phyloP scores from a whole-genome alignment of 2,888 invertebrate genomes.

The Standfussiana lucernea region DNA sequence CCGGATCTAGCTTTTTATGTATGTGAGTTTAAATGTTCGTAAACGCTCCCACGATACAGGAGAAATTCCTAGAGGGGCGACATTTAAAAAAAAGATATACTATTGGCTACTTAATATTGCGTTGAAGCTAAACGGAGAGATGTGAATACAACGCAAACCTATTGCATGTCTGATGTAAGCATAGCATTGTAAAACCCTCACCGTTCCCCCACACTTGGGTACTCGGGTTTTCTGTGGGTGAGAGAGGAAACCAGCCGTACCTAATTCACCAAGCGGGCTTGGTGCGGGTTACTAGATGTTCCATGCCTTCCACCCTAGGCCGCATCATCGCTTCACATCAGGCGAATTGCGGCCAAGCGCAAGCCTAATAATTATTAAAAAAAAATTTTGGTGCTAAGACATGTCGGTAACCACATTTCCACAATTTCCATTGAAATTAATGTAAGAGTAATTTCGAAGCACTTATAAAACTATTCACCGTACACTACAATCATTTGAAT shows the following conservation, averaged over 20 bases:
- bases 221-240: neutral
- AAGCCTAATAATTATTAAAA: too few species aligned
- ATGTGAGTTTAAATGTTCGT: neutral
- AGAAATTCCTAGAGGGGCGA: neutral
- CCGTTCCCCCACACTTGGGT: neutral
- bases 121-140: too few species aligned
- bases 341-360: too few species aligned
- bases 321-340: too few species aligned
- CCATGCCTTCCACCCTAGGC: too few species aligned
- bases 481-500: neutral
- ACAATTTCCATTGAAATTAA: neutral
- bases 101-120: too few species aligned
- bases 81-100: neutral
- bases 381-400: neutral
- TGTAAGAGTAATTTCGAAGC: neutral
- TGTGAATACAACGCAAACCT: too few species aligned
- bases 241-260: too few species aligned
- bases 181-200: neutral
- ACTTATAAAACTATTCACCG: slow-evolving; percentile 2
- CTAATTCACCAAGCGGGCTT: too few species aligned
- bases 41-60: too few species aligned
- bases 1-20: neutral
- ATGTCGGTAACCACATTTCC: neutral
- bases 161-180: neutral
- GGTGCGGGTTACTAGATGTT: neutral